These are phyloP conservation scores for Autographa pulchrina DNA, from an alignment of 2,888 invertebrate species.

Conservation along the genomic window DNA sequence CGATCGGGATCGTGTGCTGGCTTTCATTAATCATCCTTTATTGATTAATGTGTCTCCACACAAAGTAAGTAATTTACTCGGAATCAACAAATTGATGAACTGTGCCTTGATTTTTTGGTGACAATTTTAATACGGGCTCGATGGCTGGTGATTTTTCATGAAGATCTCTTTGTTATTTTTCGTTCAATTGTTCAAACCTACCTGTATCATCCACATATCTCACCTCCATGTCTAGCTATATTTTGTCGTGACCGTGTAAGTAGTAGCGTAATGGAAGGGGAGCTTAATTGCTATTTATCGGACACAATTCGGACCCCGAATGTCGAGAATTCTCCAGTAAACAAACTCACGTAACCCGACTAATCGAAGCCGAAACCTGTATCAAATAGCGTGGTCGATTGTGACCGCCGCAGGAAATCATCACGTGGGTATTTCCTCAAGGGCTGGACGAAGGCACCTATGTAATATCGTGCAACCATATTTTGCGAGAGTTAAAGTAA, in stretches of 20 bases:
- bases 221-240: not conserved
- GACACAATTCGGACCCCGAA: not conserved
- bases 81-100: conserved; percentile 76
- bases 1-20: conserved; percentile 80
- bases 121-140: conserved; percentile 9
- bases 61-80: conserved; percentile 83
- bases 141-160: not conserved
- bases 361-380: not conserved
- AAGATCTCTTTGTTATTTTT: not conserved
- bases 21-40: conserved; percentile 87
- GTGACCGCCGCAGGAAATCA: conserved; percentile 5
- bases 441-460: not conserved
- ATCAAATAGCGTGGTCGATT: conserved; percentile 2
- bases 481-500: not conserved
- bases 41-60: conserved; percentile 87
- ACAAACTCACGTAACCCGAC: conserved; percentile 5
- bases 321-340: not conserved
- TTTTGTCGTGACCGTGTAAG: not conserved
- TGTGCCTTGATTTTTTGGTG: conserved; percentile 73
- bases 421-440: conserved; percentile 1
- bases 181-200: not conserved
- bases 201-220: not conserved
- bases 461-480: not conserved
- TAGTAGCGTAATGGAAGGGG: conserved; percentile 1
- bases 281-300: conserved; percentile 8